These are phyloP conservation scores for Bufotes viridis DNA, from an alignment of 2,797 vertebrate species.

Conservation along the genomic window DNA sequence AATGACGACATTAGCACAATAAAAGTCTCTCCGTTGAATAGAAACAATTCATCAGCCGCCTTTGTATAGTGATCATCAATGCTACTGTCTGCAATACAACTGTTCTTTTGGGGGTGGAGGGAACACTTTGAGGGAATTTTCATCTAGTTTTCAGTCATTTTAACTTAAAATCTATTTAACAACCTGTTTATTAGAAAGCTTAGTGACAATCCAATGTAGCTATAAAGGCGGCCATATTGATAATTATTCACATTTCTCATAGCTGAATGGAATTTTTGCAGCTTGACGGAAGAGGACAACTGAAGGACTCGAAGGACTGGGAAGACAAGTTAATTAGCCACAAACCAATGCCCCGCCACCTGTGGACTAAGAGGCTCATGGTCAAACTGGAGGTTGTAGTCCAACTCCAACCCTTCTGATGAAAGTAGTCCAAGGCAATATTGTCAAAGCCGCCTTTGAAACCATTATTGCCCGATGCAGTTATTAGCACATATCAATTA, in stretches of 20 bases:
- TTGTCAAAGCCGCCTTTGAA: not conserved
- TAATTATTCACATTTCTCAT: not conserved
- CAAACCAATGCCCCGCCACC: not conserved
- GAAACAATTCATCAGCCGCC: constrained; percentile 17
- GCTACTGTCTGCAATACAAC: constrained; percentile 11
- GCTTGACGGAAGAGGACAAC: not conserved
- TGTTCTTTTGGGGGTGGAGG: not conserved
- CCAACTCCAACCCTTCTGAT: not conserved
- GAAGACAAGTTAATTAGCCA: not conserved
- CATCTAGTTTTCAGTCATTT: not conserved
- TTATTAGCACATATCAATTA: constrained; percentile 13
- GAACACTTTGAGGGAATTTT: not conserved
- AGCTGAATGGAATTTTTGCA: not conserved
- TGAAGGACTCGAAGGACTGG: not conserved
- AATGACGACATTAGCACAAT: constrained; percentile 50
- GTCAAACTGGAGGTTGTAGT: not conserved
- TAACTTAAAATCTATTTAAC: not conserved
- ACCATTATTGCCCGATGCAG: not conserved
- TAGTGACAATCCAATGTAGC: not conserved
- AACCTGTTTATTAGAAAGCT: not conserved
- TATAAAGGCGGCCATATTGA: not conserved
- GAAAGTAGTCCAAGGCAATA: not conserved
- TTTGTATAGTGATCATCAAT: constrained; percentile 30
- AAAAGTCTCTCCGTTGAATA: constrained; percentile 20
- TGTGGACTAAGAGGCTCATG: no score